Base-by-base conservation (phyloP, 2,113 vertebrate genomes). In the Rhodinocichla rosea region DNA sequence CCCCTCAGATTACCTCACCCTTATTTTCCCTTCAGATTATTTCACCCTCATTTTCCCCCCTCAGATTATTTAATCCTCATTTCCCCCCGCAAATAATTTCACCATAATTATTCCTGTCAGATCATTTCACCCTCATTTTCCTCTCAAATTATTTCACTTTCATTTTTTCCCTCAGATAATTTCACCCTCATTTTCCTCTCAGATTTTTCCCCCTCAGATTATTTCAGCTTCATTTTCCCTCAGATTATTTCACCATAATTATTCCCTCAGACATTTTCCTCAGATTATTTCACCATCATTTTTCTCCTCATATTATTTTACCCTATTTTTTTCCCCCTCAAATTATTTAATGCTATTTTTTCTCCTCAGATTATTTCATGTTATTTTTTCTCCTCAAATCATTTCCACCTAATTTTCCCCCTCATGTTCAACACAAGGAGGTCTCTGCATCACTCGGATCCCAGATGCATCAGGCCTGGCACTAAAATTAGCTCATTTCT, bases 151-250 rank as follows among this genome's bases (percentile, higher is more conserved):
- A 24, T 33, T 55, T 8, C 21, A 45, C 6, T 13, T 3, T 15
- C 10, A 30, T 52, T 53, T 52, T 53, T 11, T 28, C 9, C 28
- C 52, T 30, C 52, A 53, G 5, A 18, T 53, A 1, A 55, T 55
- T 32, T 55, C 28, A 32, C 32, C 2, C 11, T 18, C 40, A 15
- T 64, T 64, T 42, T 1, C 4, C 28, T 18, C 15, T 39, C 27
- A 23, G 5, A 33, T 49, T 52, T 24, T 52, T 33, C 2, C 30
- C 11, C 5, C 28, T 56, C 14, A 0, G 2, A 6, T 30, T 4
- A 50, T 35, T 30, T 4, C 4, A 13, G 26, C 7, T 1, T 22
- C 26, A 24, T n/a, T 64, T 11, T 10, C 23, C 44, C 23, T 14
- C 16, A n/a, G 23, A 24, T 45, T 3, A 37, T 44, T 33, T 2